Evolutionary conservation across 2,888 invertebrate genomes (phyloP), one percentile per base, ranked within the genome.

Genomic region (Archips xylosteana): DNA sequence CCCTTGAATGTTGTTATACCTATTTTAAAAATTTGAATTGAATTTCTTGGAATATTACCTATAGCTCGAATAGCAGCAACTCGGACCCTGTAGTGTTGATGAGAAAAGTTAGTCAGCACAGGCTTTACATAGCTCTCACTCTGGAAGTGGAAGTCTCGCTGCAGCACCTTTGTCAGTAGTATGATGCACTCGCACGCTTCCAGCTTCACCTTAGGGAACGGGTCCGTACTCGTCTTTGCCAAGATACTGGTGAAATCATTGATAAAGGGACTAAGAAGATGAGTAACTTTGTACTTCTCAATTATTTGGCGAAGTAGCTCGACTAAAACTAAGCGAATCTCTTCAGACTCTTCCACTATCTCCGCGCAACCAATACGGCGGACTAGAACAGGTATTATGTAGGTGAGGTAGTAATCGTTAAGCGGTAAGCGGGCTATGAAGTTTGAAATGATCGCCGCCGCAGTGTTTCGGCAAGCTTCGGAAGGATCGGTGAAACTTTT

Each of bases 81-180:
- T 74, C 99, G 94, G 59, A 98, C 97, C 89, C 96, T 96, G 74
- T 96, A 97, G 87, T 98, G 97, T 82, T 98, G 98, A 88, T 99
- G 98, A 42, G 95, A 92, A 80, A 98, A 95, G 83, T 97, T 96
- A 3, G 94, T 90, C 59, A 97, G 87, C 0, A 98, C 92, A 0
- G 98, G 97, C 79, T 96, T 96, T 0, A 97, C 95, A 76, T 98
- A 94, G 54, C 91, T 95, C 80, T 97, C 97, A 0, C 97, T 96
- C 79, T 96, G 96, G 76, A 96, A 94, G 82, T 97, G 97, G 86
- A 99, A 97, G 82, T 97, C 95, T 75, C 94, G 91, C 0, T 97
- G 96, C 8, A 97, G 82, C 3, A 95, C 92, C 74, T 92, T 94
- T 0, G 97, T 96, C 59, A 98, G 81, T 67, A 95, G 87, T 1